phyloP scores from a whole-genome alignment of 2,797 vertebrate genomes.

The Clarias laeviceps region DNA sequence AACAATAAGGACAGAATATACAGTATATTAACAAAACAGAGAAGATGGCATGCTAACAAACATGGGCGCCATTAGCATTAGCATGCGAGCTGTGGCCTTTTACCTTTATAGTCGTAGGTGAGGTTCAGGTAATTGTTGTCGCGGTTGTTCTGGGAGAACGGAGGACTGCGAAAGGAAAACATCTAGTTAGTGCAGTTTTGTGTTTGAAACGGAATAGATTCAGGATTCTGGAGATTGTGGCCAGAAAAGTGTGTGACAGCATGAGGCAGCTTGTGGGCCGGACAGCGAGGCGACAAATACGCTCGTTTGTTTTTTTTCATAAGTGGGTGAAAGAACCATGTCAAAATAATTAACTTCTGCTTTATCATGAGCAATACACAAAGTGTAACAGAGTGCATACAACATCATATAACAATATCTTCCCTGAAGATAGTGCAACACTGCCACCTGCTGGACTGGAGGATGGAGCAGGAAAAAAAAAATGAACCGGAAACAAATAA shows the following conservation, averaged over 20 bases:
- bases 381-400: not conserved
- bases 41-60: not conserved
- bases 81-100: not conserved
- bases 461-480: too few relatives aligned
- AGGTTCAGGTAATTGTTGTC: slow-evolving; percentile 83
- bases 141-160: slow-evolving; percentile 78
- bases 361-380: not conserved
- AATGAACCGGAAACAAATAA: too few relatives aligned
- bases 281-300: not conserved
- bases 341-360: not conserved
- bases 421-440: not conserved
- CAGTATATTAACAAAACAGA: not conserved
- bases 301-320: not conserved
- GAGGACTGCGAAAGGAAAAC: slow-evolving; percentile 70
- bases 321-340: not conserved
- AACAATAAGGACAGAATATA: not conserved
- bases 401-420: not conserved
- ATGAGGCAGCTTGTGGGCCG: not conserved
- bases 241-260: not conserved
- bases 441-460: too few relatives aligned
- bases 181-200: not conserved
- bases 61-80: slow-evolving; percentile 47
- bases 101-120: slow-evolving; percentile 82
- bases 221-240: not conserved
- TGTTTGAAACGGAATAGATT: not conserved